Evolutionary conservation across 2,113 vertebrate species (phyloP).

Genomic region (Cyphomyrus discorhynchus): DNA sequence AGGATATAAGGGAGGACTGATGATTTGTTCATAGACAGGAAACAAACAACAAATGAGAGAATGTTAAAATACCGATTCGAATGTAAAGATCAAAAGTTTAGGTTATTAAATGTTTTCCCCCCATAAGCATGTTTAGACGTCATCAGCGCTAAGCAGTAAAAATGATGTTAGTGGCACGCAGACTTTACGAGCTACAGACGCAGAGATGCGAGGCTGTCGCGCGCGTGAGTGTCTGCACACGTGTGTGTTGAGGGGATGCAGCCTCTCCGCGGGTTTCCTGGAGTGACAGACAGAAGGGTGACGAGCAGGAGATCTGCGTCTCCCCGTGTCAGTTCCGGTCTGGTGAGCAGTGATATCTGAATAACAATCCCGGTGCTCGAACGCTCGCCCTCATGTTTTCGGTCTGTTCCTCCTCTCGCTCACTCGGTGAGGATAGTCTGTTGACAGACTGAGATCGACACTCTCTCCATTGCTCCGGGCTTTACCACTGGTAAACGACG

Average conservation of each 20-base stretch:
- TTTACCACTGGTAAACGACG: neutral
- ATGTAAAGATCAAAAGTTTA: neutral
- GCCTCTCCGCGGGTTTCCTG: neutral
- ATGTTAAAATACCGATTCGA: neutral
- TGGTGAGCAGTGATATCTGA: conserved; percentile 65
- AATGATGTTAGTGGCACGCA: neutral
- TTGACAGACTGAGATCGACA: conserved; percentile 7
- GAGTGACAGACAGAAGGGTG: conserved; percentile 64
- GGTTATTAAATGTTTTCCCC: neutral
- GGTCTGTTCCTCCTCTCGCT: conserved; percentile 34
- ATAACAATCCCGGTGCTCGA: conserved; percentile 61
- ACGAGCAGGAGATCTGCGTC: conserved; percentile 67
- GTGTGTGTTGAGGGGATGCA: neutral
- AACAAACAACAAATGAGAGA: neutral
- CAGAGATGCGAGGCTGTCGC: neutral
- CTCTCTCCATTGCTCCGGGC: neutral
- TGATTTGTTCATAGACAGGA: neutral
- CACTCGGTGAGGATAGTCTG: conserved; percentile 14
- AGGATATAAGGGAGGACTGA: neutral
- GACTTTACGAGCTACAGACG: neutral
- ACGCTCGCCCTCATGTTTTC: conserved; percentile 25
- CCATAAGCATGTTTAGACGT: neutral
- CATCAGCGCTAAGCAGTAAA: neutral
- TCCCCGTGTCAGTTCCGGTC: conserved; percentile 69
- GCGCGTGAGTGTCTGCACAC: neutral